Percentiles rank a stretch among this genome's conserved stretches.
phyloP scores from a whole-genome alignment of 2,113 vertebrate species.

The Scatophagus argus region DNA sequence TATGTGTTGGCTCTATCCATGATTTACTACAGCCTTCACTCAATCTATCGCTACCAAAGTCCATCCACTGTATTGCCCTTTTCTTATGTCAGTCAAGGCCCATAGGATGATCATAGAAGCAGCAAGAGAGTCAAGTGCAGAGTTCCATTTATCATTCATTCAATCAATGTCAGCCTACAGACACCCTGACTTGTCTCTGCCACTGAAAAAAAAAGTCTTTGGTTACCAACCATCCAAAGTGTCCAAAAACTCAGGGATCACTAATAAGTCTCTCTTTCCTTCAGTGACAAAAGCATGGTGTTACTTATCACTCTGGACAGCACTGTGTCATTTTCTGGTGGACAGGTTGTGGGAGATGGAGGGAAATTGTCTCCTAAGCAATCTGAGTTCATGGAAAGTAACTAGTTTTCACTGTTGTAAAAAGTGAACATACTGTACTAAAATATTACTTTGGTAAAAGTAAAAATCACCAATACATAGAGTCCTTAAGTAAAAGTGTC shows the following conservation, averaged over 20 bases:
- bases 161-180: slow-evolving; percentile 14
- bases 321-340: not conserved
- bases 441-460: too few species aligned
- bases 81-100: slow-evolving; percentile 43
- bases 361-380: not conserved
- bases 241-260: slow-evolving; percentile 8
- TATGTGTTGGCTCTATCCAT: slow-evolving; percentile 24
- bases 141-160: slow-evolving; percentile 51
- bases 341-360: not conserved
- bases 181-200: slow-evolving; percentile 7
- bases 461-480: too few species aligned
- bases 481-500: too few species aligned
- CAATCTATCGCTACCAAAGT: slow-evolving; percentile 18
- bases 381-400: not conserved
- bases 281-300: not conserved
- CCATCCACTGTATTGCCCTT: slow-evolving; percentile 24
- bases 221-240: not conserved
- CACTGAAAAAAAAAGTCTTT: slow-evolving; percentile 1
- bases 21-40: slow-evolving; percentile 23
- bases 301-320: not conserved
- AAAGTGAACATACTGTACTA: too few species aligned
- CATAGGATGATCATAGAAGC: slow-evolving; percentile 16
- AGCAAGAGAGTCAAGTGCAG: slow-evolving; percentile 37
- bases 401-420: not conserved
- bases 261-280: not conserved